phyloP scores from a whole-genome alignment of 2,113 vertebrate genomes.

The Dissostichus mawsoni region DNA sequence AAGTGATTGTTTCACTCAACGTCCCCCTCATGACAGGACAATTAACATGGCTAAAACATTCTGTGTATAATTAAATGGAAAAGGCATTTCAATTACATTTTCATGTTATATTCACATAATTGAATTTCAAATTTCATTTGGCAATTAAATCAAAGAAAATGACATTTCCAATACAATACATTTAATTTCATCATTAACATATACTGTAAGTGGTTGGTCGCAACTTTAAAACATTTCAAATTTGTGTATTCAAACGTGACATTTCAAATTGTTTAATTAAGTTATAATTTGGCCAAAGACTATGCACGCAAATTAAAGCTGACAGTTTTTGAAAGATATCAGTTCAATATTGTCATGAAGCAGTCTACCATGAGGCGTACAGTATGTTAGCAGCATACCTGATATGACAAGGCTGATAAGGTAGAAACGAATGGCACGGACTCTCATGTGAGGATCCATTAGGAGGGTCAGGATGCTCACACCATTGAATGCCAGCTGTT shows the following conservation, averaged over 20 bases:
- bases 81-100: too few relatives aligned
- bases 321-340: background rate
- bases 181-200: background rate
- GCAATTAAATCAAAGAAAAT: background rate
- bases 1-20: background rate
- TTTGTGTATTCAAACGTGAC: background rate
- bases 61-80: background rate
- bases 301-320: background rate
- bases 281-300: background rate
- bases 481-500: constrained; percentile 78
- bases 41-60: background rate
- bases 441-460: constrained; percentile 79
- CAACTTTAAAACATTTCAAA: too few relatives aligned
- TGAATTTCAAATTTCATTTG: background rate
- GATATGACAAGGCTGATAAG: constrained; percentile 81
- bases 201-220: too few relatives aligned
- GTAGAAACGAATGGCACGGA: constrained; percentile 81
- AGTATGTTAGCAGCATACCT: constrained; percentile 56
- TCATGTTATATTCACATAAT: background rate
- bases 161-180: background rate
- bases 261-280: background rate
- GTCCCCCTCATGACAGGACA: background rate
- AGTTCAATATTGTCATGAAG: background rate
- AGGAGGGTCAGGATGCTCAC: constrained; percentile 82
- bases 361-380: background rate